Base-by-base conservation (phyloP, 2,797 vertebrate genomes). In the Scomberomorus guttatus region DNA sequence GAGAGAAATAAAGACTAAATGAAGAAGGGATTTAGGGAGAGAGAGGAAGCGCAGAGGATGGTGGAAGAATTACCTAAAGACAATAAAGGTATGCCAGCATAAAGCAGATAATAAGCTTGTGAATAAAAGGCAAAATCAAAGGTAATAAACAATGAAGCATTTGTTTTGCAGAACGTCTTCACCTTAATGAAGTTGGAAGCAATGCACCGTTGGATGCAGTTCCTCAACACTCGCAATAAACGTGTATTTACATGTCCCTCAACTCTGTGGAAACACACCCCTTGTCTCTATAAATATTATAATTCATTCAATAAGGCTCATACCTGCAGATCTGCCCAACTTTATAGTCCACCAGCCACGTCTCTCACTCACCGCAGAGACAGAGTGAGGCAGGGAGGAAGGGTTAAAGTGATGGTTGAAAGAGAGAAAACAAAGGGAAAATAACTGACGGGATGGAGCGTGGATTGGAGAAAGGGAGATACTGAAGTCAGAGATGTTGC, bases 11-110 rank as follows among this genome's bases (percentile, higher is more conserved):
- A 85, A 71, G 70, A 82, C 52, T 48, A 80, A 90, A 92, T 90
- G 84, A 89, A 84, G 71, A 51, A 84, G 90, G 87, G 88, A 87
- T 83, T 83, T 75, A 71, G 77, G 80, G 81, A 87, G 70, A 79
- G 54, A 50, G 46, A 62, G 24, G 32, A 52, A 75, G 52, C 58
- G 44, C 54, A 11, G 39, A 17, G 14, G 17, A 44, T 18, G 57
- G 42, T 5, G 56, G 32, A 64, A 20, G 59, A 75, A 76, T 75
- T 22, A 63, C 55, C 59, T 56, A 15, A 72, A 84, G 66, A 80
- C 73, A 68, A 82, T 78, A 80, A 87, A 80, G 62, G 27, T 72
- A 42, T 54, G 24, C 12, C 17, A 8, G 58, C 55, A 39, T 58
- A 25, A 64, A 57, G 63, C 72, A 14, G 60, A 71, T 60, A 65